These are phyloP conservation scores for Talpa occidentalis DNA, from an alignment of 2,113 vertebrate species.

Conservation along the genomic window DNA sequence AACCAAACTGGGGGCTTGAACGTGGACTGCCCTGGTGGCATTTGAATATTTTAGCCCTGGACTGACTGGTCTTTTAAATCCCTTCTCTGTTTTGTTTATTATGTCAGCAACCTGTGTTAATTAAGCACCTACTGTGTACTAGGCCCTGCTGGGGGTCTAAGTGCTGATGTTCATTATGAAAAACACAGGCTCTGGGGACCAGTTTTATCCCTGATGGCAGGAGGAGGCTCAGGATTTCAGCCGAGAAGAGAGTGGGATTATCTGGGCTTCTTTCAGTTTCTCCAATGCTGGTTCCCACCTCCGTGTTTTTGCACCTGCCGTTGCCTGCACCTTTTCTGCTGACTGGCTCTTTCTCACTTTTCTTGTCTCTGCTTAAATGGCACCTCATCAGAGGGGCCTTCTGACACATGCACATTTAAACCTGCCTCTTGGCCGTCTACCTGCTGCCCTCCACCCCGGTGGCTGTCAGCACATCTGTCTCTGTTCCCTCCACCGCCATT, in stretches of 20 bases:
- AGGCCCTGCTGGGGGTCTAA: neutral
- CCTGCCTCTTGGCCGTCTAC: neutral
- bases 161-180: neutral
- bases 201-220: fast-evolving
- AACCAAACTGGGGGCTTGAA: neutral
- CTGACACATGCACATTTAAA: neutral
- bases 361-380: neutral
- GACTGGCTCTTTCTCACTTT: neutral
- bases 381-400: neutral
- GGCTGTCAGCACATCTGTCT: neutral
- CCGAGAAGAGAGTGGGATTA: too few relatives aligned
- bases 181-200: neutral
- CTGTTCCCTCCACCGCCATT: too few relatives aligned
- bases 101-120: neutral
- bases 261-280: neutral
- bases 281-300: neutral
- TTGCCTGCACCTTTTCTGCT: neutral
- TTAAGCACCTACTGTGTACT: neutral
- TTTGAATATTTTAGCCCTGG: neutral
- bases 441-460: fast-evolving
- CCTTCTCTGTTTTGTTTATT: neutral
- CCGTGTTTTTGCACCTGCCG: neutral
- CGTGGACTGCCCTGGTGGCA: neutral
- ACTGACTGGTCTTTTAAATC: neutral
- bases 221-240: neutral